phyloP scores from a whole-genome alignment of 2,888 invertebrate species.

The Alentia gelatinosa region DNA sequence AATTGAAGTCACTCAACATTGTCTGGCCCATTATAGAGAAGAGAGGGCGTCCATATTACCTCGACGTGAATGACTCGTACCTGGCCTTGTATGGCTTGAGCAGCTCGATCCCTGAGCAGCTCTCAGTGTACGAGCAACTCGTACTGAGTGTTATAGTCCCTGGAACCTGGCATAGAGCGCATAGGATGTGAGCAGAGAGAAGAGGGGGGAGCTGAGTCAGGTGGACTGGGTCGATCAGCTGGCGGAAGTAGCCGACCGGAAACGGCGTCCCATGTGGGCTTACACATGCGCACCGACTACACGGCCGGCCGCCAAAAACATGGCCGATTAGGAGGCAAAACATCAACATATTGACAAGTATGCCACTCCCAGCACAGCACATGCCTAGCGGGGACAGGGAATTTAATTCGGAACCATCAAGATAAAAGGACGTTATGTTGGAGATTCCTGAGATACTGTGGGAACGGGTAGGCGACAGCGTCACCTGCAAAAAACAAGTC shows the following conservation, averaged over 20 bases:
- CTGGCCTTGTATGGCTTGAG: background rate
- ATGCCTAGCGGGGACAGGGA: background rate
- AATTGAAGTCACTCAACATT: no score
- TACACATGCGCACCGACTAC: background rate
- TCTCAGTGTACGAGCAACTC: background rate
- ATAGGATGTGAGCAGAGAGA: background rate
- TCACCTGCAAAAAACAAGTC: background rate
- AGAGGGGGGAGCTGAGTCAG: background rate
- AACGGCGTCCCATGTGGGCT: background rate
- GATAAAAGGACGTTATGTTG: background rate
- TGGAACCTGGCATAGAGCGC: background rate
- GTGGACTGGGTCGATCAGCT: constrained; percentile 22
- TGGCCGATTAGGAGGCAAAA: background rate
- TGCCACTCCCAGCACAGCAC: background rate
- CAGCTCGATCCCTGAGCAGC: background rate
- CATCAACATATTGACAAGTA: constrained; percentile 26
- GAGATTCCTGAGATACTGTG: background rate
- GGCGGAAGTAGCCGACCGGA: background rate
- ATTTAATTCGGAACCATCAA: background rate
- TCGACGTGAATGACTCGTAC: no score
- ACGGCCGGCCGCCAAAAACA: background rate
- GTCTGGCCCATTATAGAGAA: no score
- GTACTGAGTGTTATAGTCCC: background rate
- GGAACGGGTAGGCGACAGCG: background rate
- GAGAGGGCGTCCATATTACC: no score